Evolutionary conservation across 2,888 invertebrate genomes (phyloP), one percentile per base, ranked within the genome.

Genomic region (Celastrina argiolus): DNA sequence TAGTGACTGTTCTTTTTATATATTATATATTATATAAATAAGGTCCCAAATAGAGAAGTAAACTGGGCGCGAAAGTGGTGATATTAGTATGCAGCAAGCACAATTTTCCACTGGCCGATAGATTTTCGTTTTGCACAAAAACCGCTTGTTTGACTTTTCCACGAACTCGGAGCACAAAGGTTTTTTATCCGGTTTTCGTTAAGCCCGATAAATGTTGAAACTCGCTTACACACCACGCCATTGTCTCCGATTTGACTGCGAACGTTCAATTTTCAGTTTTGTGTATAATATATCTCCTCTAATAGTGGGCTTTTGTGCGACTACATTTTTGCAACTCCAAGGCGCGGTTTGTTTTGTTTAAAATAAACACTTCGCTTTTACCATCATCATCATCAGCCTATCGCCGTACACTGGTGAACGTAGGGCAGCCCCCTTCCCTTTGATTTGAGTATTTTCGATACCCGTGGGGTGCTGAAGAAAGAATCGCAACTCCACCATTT

Each of bases 81-180:
- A 8, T 26, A 51, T 51, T 51, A 51, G 51, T 51, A 51, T 51
- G 51, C 51, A 51, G 51, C 36, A 36, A 36, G 36, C 51, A 26
- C 26, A 2, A 36, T 59, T 59, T 18, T 8, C 36, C 34, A 8
- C 4, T 16, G 59, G 34, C 18, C 59, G 59, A 59, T 34, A 39
- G 61, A 36, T 22, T 34, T 34, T 34, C 61, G 18, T 59, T 59
- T 59, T 36, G 18, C 34, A 61, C 61, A 12, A 39, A 61, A 31
- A 61, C 61, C 61, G 61, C 61, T 36, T 61, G 61, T 61, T 61
- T 61, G 61, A 61, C 61, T 61, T 61, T 61, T 36, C 34, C 61
- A 36, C 36, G 22, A 34, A 58, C 36, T 34, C 59, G 12, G 18
- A 34, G 31, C 12, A 61, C 61, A 61, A 61, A 39, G 61, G 36